Evolutionary conservation across 2,113 vertebrate species (phyloP), one percentile per base, ranked within the genome.

Genomic region (Microtus pennsylvanicus): DNA sequence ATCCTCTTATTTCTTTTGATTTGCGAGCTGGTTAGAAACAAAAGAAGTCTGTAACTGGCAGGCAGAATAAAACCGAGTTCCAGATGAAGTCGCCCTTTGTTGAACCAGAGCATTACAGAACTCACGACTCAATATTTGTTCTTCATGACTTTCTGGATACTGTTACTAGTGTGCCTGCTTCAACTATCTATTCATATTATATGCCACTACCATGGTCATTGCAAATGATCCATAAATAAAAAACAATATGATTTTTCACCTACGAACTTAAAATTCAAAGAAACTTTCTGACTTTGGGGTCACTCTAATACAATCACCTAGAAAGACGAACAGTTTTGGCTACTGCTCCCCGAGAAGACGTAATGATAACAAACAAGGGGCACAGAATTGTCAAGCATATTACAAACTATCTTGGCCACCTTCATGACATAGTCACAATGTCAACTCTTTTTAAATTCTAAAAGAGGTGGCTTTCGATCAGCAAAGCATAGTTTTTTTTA

Each of bases 1-100:
- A 98, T 97, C 97, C 94, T 91, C 42, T 97, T 97, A 97, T 96
- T 98, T 97, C 96, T 96, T 98, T 97, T 96, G 95, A 97, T 96
- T 78, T 98, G 87, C 78, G 96, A 87, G 81, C 72, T 97, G 75
- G 92, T 81, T 89, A 96, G 96, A 98, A 97, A 97, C 94, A 98
- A 97, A 98, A 93, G 70, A 92, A 90, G 96, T 93, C 95, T 97
- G 94, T 96, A 97, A 94, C 82, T 96, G 92, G 89, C 92, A 94
- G 52, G 87, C 89, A 90, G 91, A 52, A 94, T 89, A 89, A 94
- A 93, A 67, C 0, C 2, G 24, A 50, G 58, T 91, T 97, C 0
- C 0, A 72, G 89, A 92, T 0, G 0, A 92, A 26, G 30, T 91
- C 95, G 96, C 26, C 72, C 95, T 86, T 94, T 38, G 81, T 65